Conservation (phyloP, 2,113 vertebrate species). For the Pampusana beccarii region DNA sequence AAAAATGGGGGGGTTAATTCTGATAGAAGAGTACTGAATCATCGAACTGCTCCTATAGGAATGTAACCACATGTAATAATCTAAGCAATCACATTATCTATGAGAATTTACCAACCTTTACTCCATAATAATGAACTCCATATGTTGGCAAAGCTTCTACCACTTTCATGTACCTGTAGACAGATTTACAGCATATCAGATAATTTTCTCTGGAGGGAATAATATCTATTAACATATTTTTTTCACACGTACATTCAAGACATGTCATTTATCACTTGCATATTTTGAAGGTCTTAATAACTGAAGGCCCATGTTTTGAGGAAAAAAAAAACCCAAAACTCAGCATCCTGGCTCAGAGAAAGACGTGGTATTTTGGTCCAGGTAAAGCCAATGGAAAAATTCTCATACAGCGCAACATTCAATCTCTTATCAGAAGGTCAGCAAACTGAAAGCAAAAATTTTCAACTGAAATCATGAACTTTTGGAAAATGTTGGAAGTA, state of each 20-base stretch:
- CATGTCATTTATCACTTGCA: not conserved
- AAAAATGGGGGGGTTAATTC: conserved; percentile 19
- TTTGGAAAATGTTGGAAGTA: not conserved
- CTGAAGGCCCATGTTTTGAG: not conserved
- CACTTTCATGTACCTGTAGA: conserved; percentile 91
- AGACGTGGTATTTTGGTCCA: not conserved
- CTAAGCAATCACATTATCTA: conserved; percentile 25
- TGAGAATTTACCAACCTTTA: conserved; percentile 85
- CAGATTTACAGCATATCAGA: conserved; percentile 51
- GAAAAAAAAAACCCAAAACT: not conserved
- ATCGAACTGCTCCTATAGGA: conserved; percentile 27
- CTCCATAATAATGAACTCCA: conserved; percentile 97
- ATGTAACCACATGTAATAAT: not conserved
- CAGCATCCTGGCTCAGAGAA: not conserved
- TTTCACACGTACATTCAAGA: not conserved
- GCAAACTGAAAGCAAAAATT: not conserved
- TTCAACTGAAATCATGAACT: not conserved
- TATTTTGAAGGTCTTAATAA: not conserved
- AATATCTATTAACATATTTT: conserved; percentile 18
- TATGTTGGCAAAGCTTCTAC: conserved; percentile 95
- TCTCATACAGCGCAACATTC: not conserved
- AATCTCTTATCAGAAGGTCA: not conserved
- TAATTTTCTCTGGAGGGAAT: conserved; percentile 20
- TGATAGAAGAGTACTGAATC: conserved; percentile 12
- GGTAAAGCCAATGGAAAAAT: not conserved